Evolutionary conservation across 2,797 vertebrate genomes (phyloP), one percentile per base, ranked within the genome.

Genomic region (Esox masquinongy): DNA sequence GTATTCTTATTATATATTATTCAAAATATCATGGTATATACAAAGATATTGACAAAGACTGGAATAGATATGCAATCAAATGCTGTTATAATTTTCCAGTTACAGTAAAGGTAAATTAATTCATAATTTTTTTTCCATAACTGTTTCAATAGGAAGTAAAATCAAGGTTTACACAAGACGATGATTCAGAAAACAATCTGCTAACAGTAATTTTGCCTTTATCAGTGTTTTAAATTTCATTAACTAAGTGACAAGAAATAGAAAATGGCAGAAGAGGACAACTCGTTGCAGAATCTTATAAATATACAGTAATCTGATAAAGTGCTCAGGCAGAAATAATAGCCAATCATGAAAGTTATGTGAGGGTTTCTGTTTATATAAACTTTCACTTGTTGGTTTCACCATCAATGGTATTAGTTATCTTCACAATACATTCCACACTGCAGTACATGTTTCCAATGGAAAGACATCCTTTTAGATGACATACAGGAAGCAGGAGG

Each of bases 251-350:
- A 68, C 64, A 82, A 61, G 1, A 85, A 71, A 75, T 82, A 47
- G 34, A 12, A 75, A 77, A 64, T 76, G 59, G 69, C 72, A 61
- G 56, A 12, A 24, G 9, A 24, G 81, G 17, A 79, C 14, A 63
- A 59, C 56, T 81, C 5, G 79, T 77, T 78, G 74, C 74, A 78
- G 80, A 76, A 77, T 77, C 64, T 77, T 80, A 47, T 72, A 63
- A 79, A 88, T 85, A 76, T 84, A 89, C 87, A 89, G 86, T 87
- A 86, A 73, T 81, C 72, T 77, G 75, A 85, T 92, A 92, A 93
- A 93, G 91, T 93, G 91, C 91, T 82, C 82, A 74, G 51, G 49
- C 24, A 34, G 49, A 53, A 51, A 53, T 71, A 19, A 68, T 43
- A 19, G 36, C 9, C 16, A 22, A 50, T 29, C 29, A 16, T 9